phyloP scores from a whole-genome alignment of 2,888 invertebrate genomes.

The Scrobipalpa costella region DNA sequence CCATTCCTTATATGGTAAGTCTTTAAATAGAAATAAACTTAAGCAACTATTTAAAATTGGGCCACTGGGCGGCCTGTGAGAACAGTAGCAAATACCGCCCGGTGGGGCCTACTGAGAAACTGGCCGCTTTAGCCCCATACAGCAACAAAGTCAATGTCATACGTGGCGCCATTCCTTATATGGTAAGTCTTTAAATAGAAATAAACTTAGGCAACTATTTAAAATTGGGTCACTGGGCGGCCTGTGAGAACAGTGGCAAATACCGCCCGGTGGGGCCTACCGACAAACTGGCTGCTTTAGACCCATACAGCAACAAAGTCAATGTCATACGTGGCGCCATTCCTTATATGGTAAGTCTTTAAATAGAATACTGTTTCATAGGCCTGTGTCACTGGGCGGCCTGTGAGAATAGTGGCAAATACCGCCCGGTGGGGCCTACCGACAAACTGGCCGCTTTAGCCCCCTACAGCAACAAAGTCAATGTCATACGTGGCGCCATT shows the following conservation, averaged over 20 bases:
- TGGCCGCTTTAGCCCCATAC: conserved; percentile 70
- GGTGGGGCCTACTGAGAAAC: conserved; percentile 76
- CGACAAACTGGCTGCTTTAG: conserved; percentile 77
- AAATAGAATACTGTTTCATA: too few relatives aligned
- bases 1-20: conserved; percentile 78
- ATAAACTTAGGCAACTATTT: too few relatives aligned
- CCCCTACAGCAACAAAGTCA: conserved; percentile 78
- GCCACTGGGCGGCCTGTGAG: conserved; percentile 66
- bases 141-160: conserved; percentile 83
- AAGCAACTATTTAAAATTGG: too few relatives aligned
- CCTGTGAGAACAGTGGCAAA: conserved; percentile 72
- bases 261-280: conserved; percentile 70
- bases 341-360: conserved; percentile 78
- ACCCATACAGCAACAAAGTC: conserved; percentile 76
- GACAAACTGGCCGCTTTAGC: conserved; percentile 77
- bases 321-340: conserved; percentile 82
- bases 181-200: conserved; percentile 80
- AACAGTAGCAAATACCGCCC: conserved; percentile 66
- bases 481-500: conserved; percentile 81
- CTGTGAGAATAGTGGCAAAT: conserved; percentile 70
- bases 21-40: too few relatives aligned
- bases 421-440: conserved; percentile 67
- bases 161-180: conserved; percentile 76
- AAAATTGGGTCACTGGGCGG: too few relatives aligned
- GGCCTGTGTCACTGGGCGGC: too few relatives aligned